Conservation (phyloP, 2,113 vertebrate genomes). For the Herpetotheres cachinnans region DNA sequence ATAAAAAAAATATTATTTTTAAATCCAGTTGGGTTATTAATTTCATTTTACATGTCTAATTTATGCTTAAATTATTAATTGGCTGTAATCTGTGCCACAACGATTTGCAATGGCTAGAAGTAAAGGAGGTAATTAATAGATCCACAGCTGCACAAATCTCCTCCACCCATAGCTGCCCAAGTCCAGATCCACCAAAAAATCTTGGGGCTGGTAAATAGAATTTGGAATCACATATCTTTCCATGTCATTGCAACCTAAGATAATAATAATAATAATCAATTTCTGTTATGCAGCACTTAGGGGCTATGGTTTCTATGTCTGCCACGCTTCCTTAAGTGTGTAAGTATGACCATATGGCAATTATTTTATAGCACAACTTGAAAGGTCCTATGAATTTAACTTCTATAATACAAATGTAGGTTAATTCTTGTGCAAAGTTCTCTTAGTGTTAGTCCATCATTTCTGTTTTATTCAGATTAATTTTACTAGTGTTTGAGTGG, state of each 20-base stretch:
- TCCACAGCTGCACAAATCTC: background rate
- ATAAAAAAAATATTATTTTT: background rate
- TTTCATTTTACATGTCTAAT: background rate
- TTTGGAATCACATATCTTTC: background rate
- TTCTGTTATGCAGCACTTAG: background rate
- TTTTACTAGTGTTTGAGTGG: background rate
- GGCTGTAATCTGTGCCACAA: background rate
- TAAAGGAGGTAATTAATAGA: background rate
- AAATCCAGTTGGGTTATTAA: background rate
- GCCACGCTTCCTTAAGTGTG: background rate
- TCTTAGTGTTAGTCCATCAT: background rate
- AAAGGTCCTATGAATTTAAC: background rate
- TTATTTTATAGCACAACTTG: background rate
- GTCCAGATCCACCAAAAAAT: background rate
- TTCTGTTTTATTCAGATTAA: background rate
- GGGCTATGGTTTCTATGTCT: background rate
- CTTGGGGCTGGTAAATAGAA: background rate
- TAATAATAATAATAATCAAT: background rate
- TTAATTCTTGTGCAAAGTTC: background rate
- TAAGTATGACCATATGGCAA: background rate
- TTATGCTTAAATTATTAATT: background rate
- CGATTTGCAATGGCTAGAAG: background rate
- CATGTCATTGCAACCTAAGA: background rate
- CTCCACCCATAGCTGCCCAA: background rate
- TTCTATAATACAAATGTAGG: background rate